Evolutionary conservation across 1,140 invertebrate species (phyloP).

Genomic region (Littorina saxatilis): DNA sequence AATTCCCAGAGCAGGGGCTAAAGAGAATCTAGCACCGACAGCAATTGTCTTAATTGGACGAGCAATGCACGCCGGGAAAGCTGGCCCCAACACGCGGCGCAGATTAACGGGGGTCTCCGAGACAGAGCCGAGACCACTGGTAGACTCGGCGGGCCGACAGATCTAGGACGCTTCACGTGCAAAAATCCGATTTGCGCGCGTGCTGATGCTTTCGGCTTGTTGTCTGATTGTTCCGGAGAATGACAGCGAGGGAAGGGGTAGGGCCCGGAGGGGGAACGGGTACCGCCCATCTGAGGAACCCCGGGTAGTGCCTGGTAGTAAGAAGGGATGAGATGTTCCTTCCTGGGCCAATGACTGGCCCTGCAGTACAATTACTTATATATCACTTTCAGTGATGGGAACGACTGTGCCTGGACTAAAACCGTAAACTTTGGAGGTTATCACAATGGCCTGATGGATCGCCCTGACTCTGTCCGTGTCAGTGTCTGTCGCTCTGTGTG

Average conservation of each 20-base stretch:
- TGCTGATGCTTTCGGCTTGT: not conserved
- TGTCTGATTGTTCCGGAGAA: not conserved
- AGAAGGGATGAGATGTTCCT: too few species aligned
- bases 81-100: not conserved
- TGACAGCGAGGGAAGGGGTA: not conserved
- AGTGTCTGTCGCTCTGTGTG: too few species aligned
- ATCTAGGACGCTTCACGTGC: not conserved
- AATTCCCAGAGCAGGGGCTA: not conserved
- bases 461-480: not conserved
- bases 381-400: too few species aligned
- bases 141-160: not conserved
- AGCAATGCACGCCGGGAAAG: not conserved
- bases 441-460: not conserved
- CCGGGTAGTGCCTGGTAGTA: too few species aligned
- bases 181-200: constrained; percentile 7
- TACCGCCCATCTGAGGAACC: not conserved
- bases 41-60: constrained; percentile 13
- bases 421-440: too few species aligned
- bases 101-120: not conserved
- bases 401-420: too few species aligned
- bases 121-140: not conserved
- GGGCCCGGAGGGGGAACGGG: not conserved
- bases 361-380: too few species aligned
- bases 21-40: constrained; percentile 24
- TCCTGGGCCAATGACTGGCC: too few species aligned